Evolutionary conservation across 2,888 invertebrate species (phyloP).

Genomic region (Drosophila fulvimacula): DNA sequence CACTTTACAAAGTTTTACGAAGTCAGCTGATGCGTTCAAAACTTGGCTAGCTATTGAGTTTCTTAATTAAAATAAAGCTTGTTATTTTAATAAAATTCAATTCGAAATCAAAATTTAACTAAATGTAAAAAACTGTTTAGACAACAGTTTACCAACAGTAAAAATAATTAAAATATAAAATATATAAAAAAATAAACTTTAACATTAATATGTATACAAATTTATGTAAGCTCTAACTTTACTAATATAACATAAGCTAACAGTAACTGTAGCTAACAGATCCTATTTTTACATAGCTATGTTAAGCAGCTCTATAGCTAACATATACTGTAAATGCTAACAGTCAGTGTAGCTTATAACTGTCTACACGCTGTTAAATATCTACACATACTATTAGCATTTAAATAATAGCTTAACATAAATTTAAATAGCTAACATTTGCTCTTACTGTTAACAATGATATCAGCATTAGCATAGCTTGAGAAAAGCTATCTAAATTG

Average conservation of each 20-base stretch:
- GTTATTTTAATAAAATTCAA: constrained; percentile 7
- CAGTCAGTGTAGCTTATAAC: not conserved
- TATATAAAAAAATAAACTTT: not conserved
- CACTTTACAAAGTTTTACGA: constrained; percentile 24
- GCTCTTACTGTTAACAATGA: not conserved
- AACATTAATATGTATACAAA: not conserved
- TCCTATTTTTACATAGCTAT: not conserved
- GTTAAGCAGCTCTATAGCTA: not conserved
- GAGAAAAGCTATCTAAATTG: not conserved
- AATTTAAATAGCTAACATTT: not conserved
- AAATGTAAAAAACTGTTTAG: too few relatives aligned
- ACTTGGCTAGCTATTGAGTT: constrained; percentile 28
- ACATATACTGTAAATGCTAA: not conserved
- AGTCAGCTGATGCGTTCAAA: constrained; percentile 29
- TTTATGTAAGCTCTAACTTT: not conserved
- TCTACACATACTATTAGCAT: not conserved
- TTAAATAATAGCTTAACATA: not conserved
- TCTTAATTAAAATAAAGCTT: constrained; percentile 30
- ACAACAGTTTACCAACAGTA: too few relatives aligned
- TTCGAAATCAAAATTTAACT: not conserved
- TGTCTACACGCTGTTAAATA: not conserved
- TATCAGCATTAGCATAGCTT: not conserved
- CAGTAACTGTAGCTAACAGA: not conserved
- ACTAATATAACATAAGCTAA: too few relatives aligned
- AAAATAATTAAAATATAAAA: not conserved